Conservation (phyloP, 2,113 vertebrate species). For the Notothenia coriiceps region DNA sequence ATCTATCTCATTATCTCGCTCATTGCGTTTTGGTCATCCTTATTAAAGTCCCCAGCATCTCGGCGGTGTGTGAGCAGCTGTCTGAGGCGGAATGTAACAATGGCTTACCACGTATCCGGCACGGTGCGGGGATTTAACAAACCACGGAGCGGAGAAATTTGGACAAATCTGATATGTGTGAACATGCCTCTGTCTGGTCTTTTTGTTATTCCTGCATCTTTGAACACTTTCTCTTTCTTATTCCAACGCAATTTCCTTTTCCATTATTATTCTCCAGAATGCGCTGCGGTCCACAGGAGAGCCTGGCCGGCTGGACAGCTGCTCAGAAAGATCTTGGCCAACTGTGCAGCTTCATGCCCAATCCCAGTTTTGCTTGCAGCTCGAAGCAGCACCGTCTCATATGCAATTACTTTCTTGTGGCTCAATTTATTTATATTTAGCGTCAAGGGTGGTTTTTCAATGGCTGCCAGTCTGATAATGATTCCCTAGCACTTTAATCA, state of each 20-base stretch:
- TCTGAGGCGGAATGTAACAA: constrained; percentile 34
- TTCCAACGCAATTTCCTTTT: constrained; percentile 51
- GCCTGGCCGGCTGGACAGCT: constrained; percentile 55
- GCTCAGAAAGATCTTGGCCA: constrained; percentile 48
- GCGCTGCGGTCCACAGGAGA: constrained; percentile 37
- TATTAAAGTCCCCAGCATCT: constrained; percentile 32
- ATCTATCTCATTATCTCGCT: constrained; percentile 19
- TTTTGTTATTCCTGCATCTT: constrained; percentile 50
- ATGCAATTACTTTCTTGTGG: constrained; percentile 58
- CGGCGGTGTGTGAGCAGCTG: constrained; percentile 64
- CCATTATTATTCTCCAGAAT: constrained; percentile 50
- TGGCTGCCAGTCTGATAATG: constrained; percentile 46
- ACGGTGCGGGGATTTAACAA: constrained; percentile 72
- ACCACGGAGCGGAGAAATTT: constrained; percentile 68
- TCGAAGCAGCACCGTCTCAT: constrained; percentile 24
- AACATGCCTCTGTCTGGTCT: constrained; percentile 57
- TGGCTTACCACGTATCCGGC: constrained; percentile 53
- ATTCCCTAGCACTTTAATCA: constrained; percentile 52
- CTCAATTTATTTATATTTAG: constrained; percentile 59
- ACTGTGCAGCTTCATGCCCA: constrained; percentile 38
- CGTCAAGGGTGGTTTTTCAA: constrained; percentile 29
- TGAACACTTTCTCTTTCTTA: constrained; percentile 35
- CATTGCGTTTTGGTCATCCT: constrained; percentile 19
- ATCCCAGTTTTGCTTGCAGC: constrained; percentile 29
- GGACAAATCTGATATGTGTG: constrained; percentile 70